A percentile compares a stretch with the other conserved stretches of the same genome.
Conservation (phyloP, 1,140 invertebrate genomes). For the Myzus persicae region DNA sequence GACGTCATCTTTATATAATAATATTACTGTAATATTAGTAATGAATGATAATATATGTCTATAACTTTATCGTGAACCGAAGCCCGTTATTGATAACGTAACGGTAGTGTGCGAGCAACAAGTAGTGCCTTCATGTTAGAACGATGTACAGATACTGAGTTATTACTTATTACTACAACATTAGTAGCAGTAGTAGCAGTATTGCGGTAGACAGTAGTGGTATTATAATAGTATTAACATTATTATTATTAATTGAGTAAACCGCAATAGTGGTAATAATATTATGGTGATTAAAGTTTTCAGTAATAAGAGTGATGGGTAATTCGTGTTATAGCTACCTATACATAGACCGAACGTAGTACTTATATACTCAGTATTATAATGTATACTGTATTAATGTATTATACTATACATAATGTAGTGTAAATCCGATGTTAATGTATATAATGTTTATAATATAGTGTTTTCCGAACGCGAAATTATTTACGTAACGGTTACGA, state of each 20-base stretch:
- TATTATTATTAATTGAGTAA: conserved; percentile 12
- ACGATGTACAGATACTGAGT: not conserved
- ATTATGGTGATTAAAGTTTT: not conserved
- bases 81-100: not conserved
- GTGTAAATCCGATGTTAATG: not conserved
- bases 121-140: not conserved
- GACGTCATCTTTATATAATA: not conserved
- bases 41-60: not conserved
- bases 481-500: conserved; percentile 29
- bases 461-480: conserved; percentile 25
- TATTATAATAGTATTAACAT: not conserved
- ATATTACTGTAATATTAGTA: not conserved
- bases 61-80: not conserved
- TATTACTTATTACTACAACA: not conserved
- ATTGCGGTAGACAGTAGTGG: not conserved
- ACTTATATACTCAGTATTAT: not conserved
- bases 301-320: not conserved
- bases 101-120: not conserved
- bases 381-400: not conserved
- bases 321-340: not conserved
- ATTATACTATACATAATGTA: not conserved
- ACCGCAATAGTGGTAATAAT: not conserved
- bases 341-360: not conserved
- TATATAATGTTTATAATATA: not conserved
- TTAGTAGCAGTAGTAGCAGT: not conserved